Evolutionary conservation across 1,140 invertebrate species (phyloP).

Genomic region (Drosophila novamexicana): DNA sequence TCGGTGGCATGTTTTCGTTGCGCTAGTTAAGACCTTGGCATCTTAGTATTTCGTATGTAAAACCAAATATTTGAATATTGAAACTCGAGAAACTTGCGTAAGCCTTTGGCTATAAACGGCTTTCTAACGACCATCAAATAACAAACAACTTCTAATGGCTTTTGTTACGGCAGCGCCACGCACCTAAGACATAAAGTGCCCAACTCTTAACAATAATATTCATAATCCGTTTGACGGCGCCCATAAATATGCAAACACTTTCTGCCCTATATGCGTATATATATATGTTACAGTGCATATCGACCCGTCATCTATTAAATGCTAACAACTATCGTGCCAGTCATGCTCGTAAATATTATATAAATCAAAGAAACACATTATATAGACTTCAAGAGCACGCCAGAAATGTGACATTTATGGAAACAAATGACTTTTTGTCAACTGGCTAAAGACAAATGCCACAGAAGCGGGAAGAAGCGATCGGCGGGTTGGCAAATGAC

Average conservation of each 20-base stretch:
- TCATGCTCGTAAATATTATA: conserved; percentile 61
- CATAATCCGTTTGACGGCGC: conserved; percentile 36
- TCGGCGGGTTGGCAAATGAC: not conserved
- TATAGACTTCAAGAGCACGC: conserved; percentile 65
- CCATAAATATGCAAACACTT: conserved; percentile 51
- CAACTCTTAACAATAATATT: conserved; percentile 37
- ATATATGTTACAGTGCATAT: conserved; percentile 35
- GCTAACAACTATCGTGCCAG: conserved; percentile 41
- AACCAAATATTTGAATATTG: conserved; percentile 1
- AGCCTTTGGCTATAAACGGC: conserved; percentile 47
- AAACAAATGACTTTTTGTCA: conserved; percentile 73
- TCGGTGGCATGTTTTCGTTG: no score
- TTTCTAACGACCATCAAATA: conserved; percentile 37
- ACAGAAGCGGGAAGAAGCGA: not conserved
- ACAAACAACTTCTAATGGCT: conserved; percentile 66
- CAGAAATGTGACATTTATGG: conserved; percentile 66
- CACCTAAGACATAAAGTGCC: conserved; percentile 39
- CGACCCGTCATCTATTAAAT: conserved; percentile 28
- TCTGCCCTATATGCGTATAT: not conserved
- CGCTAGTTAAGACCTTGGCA: not conserved
- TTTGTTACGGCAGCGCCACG: conserved; percentile 40
- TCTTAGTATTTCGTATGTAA: not conserved
- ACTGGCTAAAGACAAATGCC: conserved; percentile 30
- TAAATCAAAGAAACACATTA: conserved; percentile 69
- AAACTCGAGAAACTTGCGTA: conserved; percentile 34